phyloP scores from a whole-genome alignment of 2,797 vertebrate genomes.

The Adrianichthys oophorus region DNA sequence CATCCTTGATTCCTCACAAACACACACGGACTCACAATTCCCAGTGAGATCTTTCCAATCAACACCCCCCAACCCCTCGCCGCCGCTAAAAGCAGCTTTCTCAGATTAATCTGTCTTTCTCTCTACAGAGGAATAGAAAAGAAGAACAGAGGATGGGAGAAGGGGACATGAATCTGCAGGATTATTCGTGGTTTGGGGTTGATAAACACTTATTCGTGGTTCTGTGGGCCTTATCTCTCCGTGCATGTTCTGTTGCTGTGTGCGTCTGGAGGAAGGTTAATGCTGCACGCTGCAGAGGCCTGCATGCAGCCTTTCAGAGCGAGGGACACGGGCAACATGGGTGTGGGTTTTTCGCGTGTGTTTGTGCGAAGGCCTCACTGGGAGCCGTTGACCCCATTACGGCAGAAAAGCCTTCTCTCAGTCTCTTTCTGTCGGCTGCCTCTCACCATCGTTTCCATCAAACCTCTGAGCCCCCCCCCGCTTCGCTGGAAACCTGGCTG shows the following conservation, averaged over 20 bases:
- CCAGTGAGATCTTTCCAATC: constrained; percentile 71
- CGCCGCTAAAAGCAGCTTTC: constrained; percentile 76
- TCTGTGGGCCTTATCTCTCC: constrained; percentile 75
- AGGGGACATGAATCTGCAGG: constrained; percentile 65
- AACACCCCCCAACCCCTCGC: constrained; percentile 33
- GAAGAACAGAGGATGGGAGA: constrained; percentile 42
- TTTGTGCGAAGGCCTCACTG: constrained; percentile 54
- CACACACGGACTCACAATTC: constrained; percentile 39
- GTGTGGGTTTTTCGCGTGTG: constrained; percentile 24
- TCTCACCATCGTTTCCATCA: constrained; percentile 11
- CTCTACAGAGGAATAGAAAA: constrained; percentile 45
- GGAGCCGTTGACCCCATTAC: constrained; percentile 75
- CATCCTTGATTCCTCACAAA: constrained; percentile 37
- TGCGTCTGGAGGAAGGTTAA: constrained; percentile 46
- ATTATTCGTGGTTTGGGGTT: constrained; percentile 78
- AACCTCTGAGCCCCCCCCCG: constrained; percentile 4
- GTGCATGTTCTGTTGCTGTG: constrained; percentile 66
- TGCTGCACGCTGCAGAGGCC: constrained; percentile 20
- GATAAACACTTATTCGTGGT: constrained; percentile 81
- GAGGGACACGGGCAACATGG: constrained; percentile 31
- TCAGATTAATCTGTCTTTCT: constrained; percentile 70
- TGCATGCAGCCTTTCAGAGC: constrained; percentile 9
- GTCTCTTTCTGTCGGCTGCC: constrained; percentile 7
- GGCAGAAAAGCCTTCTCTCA: constrained; percentile 54
- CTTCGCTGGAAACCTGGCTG: constrained; percentile 1